These are phyloP conservation scores for Siphonodentalium dalli DNA, from an alignment of 2,888 invertebrate genomes.

Conservation along the genomic window DNA sequence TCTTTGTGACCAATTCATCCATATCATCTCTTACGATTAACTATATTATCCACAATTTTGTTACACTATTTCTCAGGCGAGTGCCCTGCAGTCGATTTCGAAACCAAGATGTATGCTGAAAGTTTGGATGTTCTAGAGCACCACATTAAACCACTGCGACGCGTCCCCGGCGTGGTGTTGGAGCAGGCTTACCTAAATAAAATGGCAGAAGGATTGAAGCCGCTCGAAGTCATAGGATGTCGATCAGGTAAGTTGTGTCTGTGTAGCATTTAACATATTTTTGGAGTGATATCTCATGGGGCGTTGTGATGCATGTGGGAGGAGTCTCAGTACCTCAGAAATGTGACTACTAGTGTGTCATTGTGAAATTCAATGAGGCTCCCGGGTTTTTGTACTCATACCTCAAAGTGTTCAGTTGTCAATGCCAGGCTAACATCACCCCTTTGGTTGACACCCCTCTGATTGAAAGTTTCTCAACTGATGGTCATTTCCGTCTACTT, in stretches of 20 bases:
- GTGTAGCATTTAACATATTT: neutral
- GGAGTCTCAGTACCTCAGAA: neutral
- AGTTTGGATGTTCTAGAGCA: conserved; percentile 60
- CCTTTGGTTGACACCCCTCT: too few species aligned
- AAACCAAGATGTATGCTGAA: conserved; percentile 60
- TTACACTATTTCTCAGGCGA: too few species aligned
- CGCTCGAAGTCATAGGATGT: conserved; percentile 46
- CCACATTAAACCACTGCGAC: conserved; percentile 54
- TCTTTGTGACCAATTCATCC: too few species aligned
- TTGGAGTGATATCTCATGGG: neutral
- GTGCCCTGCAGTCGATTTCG: conserved; percentile 62
- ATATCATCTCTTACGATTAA: too few species aligned
- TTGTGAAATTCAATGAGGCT: too few species aligned
- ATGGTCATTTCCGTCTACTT: too few species aligned
- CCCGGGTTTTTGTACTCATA: too few species aligned
- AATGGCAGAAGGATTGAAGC: conserved; percentile 60
- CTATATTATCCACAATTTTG: too few species aligned
- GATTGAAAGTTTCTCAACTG: too few species aligned
- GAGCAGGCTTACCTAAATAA: conserved; percentile 62
- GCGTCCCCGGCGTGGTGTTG: conserved; percentile 60
- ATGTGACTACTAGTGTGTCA: neutral
- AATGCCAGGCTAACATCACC: too few species aligned
- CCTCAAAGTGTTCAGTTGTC: too few species aligned
- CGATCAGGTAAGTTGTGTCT: conserved; percentile 41
- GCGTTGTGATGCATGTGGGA: neutral